Base-by-base conservation (phyloP, 2,113 vertebrate species). In the Equus quagga region DNA sequence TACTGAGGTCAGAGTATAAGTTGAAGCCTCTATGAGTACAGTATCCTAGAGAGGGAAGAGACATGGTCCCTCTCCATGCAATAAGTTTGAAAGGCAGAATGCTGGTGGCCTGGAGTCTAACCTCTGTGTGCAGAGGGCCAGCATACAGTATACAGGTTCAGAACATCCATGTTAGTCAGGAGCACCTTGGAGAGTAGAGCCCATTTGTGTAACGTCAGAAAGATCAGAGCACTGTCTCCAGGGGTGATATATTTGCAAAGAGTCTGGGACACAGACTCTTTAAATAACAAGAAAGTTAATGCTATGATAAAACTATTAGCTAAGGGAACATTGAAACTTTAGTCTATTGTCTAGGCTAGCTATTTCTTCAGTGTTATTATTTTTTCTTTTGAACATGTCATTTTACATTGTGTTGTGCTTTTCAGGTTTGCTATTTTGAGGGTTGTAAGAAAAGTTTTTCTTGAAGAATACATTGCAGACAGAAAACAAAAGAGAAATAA, bases 11-110 rank as follows among this genome's bases (percentile, higher is more conserved):
- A 96, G 62, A 56, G 13, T 67, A 46, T 8, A 87, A 65, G 86
- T 80, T 97, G 46, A 88, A 88, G 51, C 9, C 49, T 93, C 36
- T 41, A 44, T 12, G 41, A 73, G 13, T 23, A 51, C 33, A 89
- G n/a, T 70, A 18, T 69, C 70, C 58, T 41, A 24, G 85, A 58
- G 85, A 91, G 5, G 13, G 24, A 73, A 62, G 24, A 80, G 21
- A 62, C 41, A 69, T 62, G 31, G 26, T 78, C 41, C 64, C n/a
- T 84, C 7, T 86, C 4, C 17, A 3, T 36, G 65, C 31, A n/a
- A 12, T 81, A 81, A 80, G 31, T 75, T 14, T 91, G 56, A 96
- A 75, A 91, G 31, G 26, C 46, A 90, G 64, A 86, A 89, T 60
- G 4, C 44, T 10, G 54, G 44, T 80, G 58, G 26, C 24, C n/a